phyloP scores from a whole-genome alignment of 1,140 invertebrate species.

The Papilio dardanus region DNA sequence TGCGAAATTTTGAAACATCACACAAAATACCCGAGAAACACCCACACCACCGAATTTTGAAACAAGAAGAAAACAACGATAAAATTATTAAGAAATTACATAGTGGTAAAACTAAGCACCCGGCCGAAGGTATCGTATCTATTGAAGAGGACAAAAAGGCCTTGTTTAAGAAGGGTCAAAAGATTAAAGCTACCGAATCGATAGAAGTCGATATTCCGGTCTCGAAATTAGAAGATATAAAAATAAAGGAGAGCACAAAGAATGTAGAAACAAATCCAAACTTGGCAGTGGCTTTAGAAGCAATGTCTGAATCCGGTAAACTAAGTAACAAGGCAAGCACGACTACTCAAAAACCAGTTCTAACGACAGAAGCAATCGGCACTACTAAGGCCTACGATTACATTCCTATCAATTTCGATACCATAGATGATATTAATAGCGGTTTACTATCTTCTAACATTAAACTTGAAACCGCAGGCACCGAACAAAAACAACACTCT shows the following conservation, averaged over 20 bases:
- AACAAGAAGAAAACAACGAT: slow-evolving; percentile 61
- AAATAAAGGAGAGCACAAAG: slow-evolving; percentile 69
- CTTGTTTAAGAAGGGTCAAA: slow-evolving; percentile 66
- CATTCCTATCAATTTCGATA: slow-evolving; percentile 79
- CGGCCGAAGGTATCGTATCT: slow-evolving; percentile 73
- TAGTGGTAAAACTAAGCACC: slow-evolving; percentile 64
- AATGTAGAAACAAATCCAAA: slow-evolving; percentile 73
- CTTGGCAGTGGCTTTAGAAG: slow-evolving; percentile 76
- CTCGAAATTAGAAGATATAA: slow-evolving; percentile 79
- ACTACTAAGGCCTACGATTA: slow-evolving; percentile 72
- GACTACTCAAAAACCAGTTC: slow-evolving; percentile 77
- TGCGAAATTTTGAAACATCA: slow-evolving; percentile 76
- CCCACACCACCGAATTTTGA: slow-evolving; percentile 61
- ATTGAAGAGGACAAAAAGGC: slow-evolving; percentile 78
- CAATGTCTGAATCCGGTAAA: slow-evolving; percentile 79
- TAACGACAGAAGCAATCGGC: slow-evolving; percentile 68
- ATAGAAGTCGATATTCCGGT: slow-evolving; percentile 78
- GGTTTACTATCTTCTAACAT: slow-evolving; percentile 76
- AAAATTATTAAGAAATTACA: slow-evolving; percentile 68
- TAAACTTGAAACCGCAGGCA: slow-evolving; percentile 78
- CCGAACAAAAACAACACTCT: slow-evolving; percentile 84
- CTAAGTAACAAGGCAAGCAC: slow-evolving; percentile 63
- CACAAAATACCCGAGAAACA: slow-evolving; percentile 81
- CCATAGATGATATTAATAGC: slow-evolving; percentile 78
- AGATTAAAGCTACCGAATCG: slow-evolving; percentile 69